These are phyloP conservation scores for Oreochromis grahami DNA, from an alignment of 2,797 vertebrate genomes.

Conservation along the genomic window DNA sequence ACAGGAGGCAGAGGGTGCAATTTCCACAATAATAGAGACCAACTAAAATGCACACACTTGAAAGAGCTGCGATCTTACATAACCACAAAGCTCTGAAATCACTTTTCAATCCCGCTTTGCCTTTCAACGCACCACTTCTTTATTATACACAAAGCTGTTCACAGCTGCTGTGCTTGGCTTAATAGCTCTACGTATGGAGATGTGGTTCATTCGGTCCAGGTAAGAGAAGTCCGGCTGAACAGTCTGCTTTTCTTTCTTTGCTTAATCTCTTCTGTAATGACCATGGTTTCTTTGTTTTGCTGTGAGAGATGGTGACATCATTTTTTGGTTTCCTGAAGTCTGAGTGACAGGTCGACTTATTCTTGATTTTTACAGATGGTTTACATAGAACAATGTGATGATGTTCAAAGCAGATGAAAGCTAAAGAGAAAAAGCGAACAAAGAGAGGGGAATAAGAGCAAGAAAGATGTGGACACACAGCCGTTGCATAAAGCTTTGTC, in stretches of 20 bases:
- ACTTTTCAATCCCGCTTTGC: not conserved
- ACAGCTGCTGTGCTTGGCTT: not conserved
- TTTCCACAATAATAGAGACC: not conserved
- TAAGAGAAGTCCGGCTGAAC: not conserved
- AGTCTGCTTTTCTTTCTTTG: not conserved
- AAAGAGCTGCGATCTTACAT: not conserved
- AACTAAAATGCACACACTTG: not conserved
- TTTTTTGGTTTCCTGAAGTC: not conserved
- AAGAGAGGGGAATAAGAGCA: too few relatives aligned
- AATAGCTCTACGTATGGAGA: not conserved
- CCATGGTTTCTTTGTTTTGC: not conserved
- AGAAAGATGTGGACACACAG: not conserved
- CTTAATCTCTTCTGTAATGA: not conserved
- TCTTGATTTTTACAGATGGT: not conserved
- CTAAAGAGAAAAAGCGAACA: not conserved
- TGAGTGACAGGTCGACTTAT: not conserved
- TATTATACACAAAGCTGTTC: not conserved
- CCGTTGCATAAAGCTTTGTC: conserved; percentile 8
- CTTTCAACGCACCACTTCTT: not conserved
- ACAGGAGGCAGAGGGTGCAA: not conserved
- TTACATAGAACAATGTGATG: not conserved
- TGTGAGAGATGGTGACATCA: not conserved
- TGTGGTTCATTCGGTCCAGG: not conserved
- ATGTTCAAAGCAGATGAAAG: not conserved
- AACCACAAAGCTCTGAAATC: not conserved